A percentile compares a stretch with the other conserved stretches of the same genome.
Conservation (phyloP, 2,797 vertebrate species). For the Hypotaenidia okinawae region DNA sequence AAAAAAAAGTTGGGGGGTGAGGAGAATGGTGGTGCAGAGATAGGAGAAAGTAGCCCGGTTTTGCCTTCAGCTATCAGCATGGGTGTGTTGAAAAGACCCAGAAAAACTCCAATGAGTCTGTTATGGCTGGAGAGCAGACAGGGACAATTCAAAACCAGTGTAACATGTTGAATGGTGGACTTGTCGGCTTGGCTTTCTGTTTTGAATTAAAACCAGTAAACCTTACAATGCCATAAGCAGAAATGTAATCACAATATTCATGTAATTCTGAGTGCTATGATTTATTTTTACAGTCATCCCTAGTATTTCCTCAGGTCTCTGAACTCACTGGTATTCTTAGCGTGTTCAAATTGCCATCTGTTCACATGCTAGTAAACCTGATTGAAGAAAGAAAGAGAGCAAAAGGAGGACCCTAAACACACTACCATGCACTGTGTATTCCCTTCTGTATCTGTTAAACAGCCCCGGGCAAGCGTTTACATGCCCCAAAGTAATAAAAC, state of each 20-base stretch:
- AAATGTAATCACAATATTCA: neutral
- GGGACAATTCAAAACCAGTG: neutral
- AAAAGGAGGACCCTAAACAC: neutral
- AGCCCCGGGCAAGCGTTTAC: neutral
- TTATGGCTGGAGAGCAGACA: neutral
- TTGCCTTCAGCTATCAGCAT: neutral
- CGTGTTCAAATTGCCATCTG: neutral
- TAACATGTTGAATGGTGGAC: neutral
- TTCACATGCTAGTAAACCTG: neutral
- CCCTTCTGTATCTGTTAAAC: neutral
- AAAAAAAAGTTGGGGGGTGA: neutral
- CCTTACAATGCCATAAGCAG: neutral
- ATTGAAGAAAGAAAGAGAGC: neutral
- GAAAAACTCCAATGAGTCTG: neutral
- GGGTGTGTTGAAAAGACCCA: neutral
- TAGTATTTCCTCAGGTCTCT: slow-evolving; percentile 7
- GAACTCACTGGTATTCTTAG: neutral
- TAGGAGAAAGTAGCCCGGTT: neutral
- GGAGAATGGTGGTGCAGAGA: neutral
- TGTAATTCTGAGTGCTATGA: neutral
- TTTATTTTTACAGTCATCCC: neutral
- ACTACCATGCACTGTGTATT: neutral
- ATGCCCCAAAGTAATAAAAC: neutral
- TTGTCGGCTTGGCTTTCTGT: neutral
- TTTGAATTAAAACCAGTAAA: slow-evolving; percentile 31